phyloP scores from a whole-genome alignment of 1,140 invertebrate genomes.

The Drosophila kikkawai region DNA sequence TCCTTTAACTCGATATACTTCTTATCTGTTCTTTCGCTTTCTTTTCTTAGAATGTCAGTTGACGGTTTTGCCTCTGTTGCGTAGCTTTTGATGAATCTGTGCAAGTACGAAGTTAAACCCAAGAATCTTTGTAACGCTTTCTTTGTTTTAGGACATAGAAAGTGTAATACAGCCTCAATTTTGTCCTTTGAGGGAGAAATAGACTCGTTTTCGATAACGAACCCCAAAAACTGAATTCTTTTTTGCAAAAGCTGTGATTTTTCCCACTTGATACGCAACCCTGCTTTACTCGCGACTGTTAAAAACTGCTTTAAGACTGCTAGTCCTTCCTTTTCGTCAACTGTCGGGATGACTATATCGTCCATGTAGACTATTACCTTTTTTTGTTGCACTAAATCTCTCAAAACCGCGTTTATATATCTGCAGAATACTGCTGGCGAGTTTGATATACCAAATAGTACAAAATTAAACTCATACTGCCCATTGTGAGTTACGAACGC shows the following conservation, averaged over 20 bases:
- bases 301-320: not conserved
- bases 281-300: not conserved
- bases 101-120: constrained; percentile 1
- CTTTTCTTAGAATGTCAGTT: too few relatives aligned
- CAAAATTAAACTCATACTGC: too few relatives aligned
- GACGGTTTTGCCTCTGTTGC: not conserved
- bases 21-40: too few relatives aligned
- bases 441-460: too few relatives aligned
- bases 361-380: too few relatives aligned
- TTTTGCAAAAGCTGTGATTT: not conserved
- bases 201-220: not conserved
- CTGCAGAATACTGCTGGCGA: too few relatives aligned
- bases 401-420: not conserved
- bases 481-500: too few relatives aligned
- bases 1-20: not conserved
- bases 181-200: not conserved
- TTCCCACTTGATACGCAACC: not conserved
- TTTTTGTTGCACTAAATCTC: not conserved
- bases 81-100: too few relatives aligned
- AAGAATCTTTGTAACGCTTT: not conserved
- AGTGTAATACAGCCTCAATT: not conserved
- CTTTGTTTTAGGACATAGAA: not conserved
- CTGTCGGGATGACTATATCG: too few relatives aligned
- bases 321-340: not conserved
- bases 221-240: too few relatives aligned